Conservation (phyloP, 2,888 invertebrate genomes). For the Heliconius cydno region DNA sequence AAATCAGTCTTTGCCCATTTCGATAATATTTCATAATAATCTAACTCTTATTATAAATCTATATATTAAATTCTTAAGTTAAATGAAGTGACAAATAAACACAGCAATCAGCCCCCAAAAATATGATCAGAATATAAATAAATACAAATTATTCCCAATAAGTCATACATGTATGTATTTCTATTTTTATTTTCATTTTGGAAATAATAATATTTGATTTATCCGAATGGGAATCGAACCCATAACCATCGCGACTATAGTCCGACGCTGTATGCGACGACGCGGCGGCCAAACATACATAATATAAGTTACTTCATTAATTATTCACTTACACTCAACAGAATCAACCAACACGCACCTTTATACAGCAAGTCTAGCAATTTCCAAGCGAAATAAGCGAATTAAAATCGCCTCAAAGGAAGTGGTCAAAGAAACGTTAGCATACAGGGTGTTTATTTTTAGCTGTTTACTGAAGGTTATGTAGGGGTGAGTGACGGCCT, state of each 20-base stretch:
- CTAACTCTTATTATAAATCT: too few species aligned
- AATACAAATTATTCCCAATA: too few species aligned
- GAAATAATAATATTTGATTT: too few species aligned
- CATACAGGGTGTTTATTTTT: slow-evolving; percentile 70
- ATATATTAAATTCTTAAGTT: too few species aligned
- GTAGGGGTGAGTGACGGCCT: slow-evolving; percentile 63
- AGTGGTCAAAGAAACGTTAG: slow-evolving; percentile 73
- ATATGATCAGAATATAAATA: too few species aligned
- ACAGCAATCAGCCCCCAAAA: too few species aligned
- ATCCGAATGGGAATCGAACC: not conserved
- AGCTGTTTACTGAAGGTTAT: slow-evolving; percentile 60
- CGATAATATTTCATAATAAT: too few species aligned
- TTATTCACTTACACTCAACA: slow-evolving; percentile 14
- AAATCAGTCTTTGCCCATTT: too few species aligned
- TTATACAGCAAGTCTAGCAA: slow-evolving; percentile 73
- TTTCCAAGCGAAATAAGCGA: slow-evolving; percentile 76
- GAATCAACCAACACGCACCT: slow-evolving; percentile 44
- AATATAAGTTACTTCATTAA: not conserved
- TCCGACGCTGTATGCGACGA: too few species aligned
- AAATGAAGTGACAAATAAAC: too few species aligned
- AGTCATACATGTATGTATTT: too few species aligned
- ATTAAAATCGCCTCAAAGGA: slow-evolving; percentile 80
- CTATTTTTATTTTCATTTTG: too few species aligned
- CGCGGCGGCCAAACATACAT: not conserved
- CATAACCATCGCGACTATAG: not conserved